Evolutionary conservation across 2,113 vertebrate genomes (phyloP).

Genomic region (Trichechus manatus): DNA sequence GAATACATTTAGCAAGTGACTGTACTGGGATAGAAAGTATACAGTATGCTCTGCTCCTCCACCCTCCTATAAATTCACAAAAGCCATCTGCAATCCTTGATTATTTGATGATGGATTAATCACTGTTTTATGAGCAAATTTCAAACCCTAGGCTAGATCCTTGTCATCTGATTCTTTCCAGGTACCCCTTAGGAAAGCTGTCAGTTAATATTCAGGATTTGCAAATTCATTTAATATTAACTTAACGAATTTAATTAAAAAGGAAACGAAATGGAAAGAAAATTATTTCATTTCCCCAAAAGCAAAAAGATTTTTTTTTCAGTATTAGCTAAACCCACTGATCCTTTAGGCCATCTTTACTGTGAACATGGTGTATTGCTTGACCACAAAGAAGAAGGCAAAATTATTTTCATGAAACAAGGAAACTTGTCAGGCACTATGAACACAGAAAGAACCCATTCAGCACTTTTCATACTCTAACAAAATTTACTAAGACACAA

Average conservation of each 20-base stretch:
- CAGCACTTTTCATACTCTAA: background rate
- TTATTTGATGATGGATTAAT: background rate
- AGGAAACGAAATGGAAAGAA: background rate
- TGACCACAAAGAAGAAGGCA: background rate
- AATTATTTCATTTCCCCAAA: conserved; percentile 2
- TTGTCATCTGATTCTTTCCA: background rate
- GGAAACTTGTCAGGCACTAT: background rate
- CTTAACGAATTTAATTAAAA: conserved; percentile 41
- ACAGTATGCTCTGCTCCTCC: background rate
- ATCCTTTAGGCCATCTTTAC: background rate
- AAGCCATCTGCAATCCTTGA: background rate
- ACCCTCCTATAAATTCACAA: background rate
- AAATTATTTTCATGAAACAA: conserved; percentile 25
- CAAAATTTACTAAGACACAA: background rate
- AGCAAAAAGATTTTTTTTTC: background rate
- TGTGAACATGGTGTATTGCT: background rate
- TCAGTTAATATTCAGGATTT: conserved; percentile 22
- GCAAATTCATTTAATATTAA: conserved; percentile 56
- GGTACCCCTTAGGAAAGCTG: background rate
- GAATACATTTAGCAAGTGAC: background rate
- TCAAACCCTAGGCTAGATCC: background rate
- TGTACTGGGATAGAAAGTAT: background rate
- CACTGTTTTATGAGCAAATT: conserved; percentile 21
- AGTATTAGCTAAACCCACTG: background rate
- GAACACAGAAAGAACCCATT: background rate